Evolutionary conservation across 2,888 invertebrate species (phyloP).

Genomic region (Mimas tiliae): DNA sequence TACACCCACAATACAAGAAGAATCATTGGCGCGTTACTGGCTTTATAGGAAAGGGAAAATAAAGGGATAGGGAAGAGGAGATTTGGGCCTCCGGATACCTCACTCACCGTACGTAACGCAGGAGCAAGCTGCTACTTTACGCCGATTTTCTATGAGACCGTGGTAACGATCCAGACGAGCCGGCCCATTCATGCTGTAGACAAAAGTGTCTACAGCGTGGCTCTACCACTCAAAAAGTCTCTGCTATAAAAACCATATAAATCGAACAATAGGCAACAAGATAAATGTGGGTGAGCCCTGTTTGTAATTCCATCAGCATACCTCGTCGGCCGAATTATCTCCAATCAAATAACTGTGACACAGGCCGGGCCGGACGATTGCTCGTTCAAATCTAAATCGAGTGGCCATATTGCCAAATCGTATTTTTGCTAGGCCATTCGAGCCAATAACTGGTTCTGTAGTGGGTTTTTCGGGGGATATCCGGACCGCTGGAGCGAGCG

Average conservation of each 20-base stretch:
- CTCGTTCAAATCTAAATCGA: conserved; percentile 67
- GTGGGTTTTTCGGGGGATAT: conserved; percentile 59
- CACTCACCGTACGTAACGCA: too few species aligned
- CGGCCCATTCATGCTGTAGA: too few species aligned
- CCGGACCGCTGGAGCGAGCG: conserved; percentile 41
- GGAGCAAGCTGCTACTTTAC: too few species aligned
- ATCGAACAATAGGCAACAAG: background rate
- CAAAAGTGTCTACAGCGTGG: too few species aligned
- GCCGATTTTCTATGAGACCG: too few species aligned
- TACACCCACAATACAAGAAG: too few species aligned
- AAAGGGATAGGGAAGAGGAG: too few species aligned
- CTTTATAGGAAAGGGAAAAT: too few species aligned
- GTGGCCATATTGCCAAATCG: conserved; percentile 58
- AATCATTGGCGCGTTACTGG: too few species aligned
- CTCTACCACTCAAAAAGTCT: too few species aligned
- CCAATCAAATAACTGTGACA: conserved; percentile 56
- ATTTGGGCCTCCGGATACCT: too few species aligned
- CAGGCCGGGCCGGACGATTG: conserved; percentile 54
- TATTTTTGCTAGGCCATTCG: conserved; percentile 65
- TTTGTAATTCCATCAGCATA: conserved; percentile 15
- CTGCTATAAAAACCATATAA: background rate
- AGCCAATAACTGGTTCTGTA: conserved; percentile 62
- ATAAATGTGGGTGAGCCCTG: conserved; percentile 6
- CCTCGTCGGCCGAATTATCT: conserved; percentile 30
- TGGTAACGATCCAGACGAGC: too few species aligned